Percentiles rank a stretch among this genome's conserved stretches.
Evolutionary conservation across 2,888 invertebrate species (phyloP).

Genomic region (Ametastegia equiseti): DNA sequence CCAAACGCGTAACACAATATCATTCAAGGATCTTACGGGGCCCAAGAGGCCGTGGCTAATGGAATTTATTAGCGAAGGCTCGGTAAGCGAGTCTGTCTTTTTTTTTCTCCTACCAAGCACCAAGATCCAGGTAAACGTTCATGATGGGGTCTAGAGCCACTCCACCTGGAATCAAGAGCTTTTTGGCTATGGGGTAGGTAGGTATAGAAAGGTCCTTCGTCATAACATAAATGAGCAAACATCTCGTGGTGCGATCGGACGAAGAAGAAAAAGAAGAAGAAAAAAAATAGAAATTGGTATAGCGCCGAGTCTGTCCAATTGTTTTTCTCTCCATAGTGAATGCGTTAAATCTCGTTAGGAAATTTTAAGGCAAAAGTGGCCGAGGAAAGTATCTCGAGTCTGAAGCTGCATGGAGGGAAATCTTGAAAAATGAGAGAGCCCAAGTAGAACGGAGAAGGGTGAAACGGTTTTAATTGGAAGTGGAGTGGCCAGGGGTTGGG

Average conservation of each 20-base stretch:
- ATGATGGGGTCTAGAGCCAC: slow-evolving; percentile 32
- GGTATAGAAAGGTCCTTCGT: neutral
- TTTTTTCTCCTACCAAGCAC: slow-evolving; percentile 20
- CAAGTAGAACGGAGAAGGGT: slow-evolving; percentile 50
- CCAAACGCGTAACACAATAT: slow-evolving; percentile 73
- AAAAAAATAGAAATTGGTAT: neutral
- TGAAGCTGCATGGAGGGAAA: slow-evolving; percentile 56
- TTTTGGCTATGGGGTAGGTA: slow-evolving; percentile 54
- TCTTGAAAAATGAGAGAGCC: slow-evolving; percentile 65
- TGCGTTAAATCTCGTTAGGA: slow-evolving; percentile 3
- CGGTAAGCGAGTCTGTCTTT: slow-evolving; percentile 35
- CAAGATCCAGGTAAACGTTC: slow-evolving; percentile 35
- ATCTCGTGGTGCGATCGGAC: neutral
- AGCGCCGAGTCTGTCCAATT: neutral
- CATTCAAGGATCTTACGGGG: slow-evolving; percentile 62
- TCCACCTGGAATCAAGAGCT: slow-evolving; percentile 56
- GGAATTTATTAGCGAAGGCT: slow-evolving; percentile 73
- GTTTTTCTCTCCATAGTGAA: neutral
- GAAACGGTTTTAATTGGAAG: slow-evolving; percentile 61
- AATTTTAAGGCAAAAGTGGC: slow-evolving; percentile 28
- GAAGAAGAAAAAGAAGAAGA: neutral
- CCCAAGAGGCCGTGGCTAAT: slow-evolving; percentile 73
- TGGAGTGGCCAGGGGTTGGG: slow-evolving; percentile 47
- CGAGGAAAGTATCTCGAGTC: slow-evolving; percentile 2
- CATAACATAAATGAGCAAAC: slow-evolving; percentile 28